Percentiles rank a stretch among this genome's conserved stretches.
phyloP scores from a whole-genome alignment of 2,797 vertebrate species.

The Leucoraja ocellata region DNA sequence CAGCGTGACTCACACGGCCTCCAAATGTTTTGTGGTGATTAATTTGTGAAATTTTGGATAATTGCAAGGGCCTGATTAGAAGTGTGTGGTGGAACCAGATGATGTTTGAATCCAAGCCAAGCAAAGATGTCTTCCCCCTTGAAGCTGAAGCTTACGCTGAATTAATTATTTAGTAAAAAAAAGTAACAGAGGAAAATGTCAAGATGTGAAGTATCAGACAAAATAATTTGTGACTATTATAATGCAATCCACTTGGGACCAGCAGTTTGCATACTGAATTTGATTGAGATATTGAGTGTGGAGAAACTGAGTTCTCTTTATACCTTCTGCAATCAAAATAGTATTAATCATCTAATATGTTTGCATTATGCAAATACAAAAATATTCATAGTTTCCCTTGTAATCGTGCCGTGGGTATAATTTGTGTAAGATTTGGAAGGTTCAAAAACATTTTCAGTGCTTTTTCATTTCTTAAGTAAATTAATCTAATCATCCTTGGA shows the following conservation, averaged over 20 bases:
- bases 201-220: not conserved
- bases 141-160: not conserved
- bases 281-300: conserved; percentile 19
- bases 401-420: not conserved
- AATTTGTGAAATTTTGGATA: conserved; percentile 20
- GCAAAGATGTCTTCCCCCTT: not conserved
- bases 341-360: not conserved
- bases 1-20: not conserved
- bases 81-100: not conserved
- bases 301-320: not conserved
- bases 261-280: conserved; percentile 26
- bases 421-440: not conserved
- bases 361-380: not conserved
- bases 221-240: not conserved
- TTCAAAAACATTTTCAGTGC: not conserved
- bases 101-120: conserved; percentile 7
- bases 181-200: not conserved
- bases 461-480: not conserved
- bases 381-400: not conserved
- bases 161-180: not conserved
- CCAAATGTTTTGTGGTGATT: conserved; percentile 10
- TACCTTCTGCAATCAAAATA: not conserved
- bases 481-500: not conserved
- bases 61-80: not conserved
- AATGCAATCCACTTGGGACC: not conserved